Percentiles rank a stretch among this genome's conserved stretches.
phyloP scores from a whole-genome alignment of 2,888 invertebrate species.

The Amiota communis region DNA sequence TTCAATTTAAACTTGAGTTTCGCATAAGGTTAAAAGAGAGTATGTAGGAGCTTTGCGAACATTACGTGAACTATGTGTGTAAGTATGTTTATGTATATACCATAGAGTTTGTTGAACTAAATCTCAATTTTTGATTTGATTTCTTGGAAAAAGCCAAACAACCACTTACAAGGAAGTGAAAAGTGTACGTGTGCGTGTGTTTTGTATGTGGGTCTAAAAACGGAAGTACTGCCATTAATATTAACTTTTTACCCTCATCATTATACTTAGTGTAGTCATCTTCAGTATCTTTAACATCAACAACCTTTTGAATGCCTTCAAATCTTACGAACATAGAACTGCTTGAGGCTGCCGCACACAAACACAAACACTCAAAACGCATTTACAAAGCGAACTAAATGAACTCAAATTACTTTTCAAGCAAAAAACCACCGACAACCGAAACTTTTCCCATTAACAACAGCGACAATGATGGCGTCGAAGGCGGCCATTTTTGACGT shows the following conservation, averaged over 20 bases:
- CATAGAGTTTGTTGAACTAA: too few relatives aligned
- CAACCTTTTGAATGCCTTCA: not conserved
- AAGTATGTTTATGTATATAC: too few relatives aligned
- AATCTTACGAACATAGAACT: not conserved
- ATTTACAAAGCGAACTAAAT: slow-evolving; percentile 6
- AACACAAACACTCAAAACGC: not conserved
- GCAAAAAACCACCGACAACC: too few relatives aligned
- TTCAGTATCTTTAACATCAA: not conserved
- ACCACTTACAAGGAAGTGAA: not conserved
- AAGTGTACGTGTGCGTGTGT: too few relatives aligned
- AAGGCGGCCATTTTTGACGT: not conserved
- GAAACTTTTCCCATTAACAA: too few relatives aligned
- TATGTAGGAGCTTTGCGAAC: too few relatives aligned
- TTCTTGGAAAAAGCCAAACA: not conserved
- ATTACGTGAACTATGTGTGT: too few relatives aligned
- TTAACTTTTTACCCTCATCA: not conserved
- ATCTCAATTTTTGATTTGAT: too few relatives aligned
- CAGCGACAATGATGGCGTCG: not conserved
- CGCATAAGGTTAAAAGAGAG: too few relatives aligned
- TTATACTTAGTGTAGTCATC: not conserved
- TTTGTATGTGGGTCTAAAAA: not conserved
- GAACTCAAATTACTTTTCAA: slow-evolving; percentile 5
- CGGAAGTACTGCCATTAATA: slow-evolving; percentile 2
- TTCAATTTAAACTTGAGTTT: not conserved
- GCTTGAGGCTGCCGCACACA: not conserved